phyloP scores from a whole-genome alignment of 2,797 vertebrate genomes.

The Philypnodon macrostomus region DNA sequence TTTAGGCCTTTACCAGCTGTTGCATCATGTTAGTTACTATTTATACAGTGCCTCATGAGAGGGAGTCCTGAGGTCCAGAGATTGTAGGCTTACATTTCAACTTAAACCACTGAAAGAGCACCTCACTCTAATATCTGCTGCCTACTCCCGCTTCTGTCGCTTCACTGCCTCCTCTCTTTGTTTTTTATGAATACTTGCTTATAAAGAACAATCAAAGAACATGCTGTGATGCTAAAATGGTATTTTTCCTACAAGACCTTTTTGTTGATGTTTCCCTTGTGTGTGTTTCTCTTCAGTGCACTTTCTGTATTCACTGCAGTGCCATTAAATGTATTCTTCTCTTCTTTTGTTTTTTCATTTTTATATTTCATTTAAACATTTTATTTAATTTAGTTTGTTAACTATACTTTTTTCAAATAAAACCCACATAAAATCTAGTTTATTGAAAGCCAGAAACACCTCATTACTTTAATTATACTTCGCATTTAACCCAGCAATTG shows the following conservation, averaged over 20 bases:
- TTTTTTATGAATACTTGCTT: constrained; percentile 37
- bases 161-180: constrained; percentile 29
- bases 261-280: constrained; percentile 64
- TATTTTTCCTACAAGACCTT: constrained; percentile 55
- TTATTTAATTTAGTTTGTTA: too few relatives aligned
- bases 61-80: constrained; percentile 44
- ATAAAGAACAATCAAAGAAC: too few relatives aligned
- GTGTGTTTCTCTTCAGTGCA: constrained; percentile 79
- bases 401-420: constrained; percentile 3
- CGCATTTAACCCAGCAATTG: constrained; percentile 17
- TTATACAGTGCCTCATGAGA: constrained; percentile 63
- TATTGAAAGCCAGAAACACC: constrained; percentile 7
- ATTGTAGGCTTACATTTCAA: constrained; percentile 61
- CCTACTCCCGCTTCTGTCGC: constrained; percentile 13
- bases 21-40: constrained; percentile 68
- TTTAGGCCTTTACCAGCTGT: constrained; percentile 70
- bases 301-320: constrained; percentile 84
- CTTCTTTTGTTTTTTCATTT: constrained; percentile 70
- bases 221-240: constrained; percentile 11
- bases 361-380: constrained; percentile 31
- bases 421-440: constrained; percentile 2
- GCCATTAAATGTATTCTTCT: constrained; percentile 86
- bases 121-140: constrained; percentile 16
- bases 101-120: constrained; percentile 37
- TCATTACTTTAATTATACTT: constrained; percentile 21